Evolutionary conservation across 2,888 invertebrate genomes (phyloP).

Genomic region (Pristionchus maxplancki): DNA sequence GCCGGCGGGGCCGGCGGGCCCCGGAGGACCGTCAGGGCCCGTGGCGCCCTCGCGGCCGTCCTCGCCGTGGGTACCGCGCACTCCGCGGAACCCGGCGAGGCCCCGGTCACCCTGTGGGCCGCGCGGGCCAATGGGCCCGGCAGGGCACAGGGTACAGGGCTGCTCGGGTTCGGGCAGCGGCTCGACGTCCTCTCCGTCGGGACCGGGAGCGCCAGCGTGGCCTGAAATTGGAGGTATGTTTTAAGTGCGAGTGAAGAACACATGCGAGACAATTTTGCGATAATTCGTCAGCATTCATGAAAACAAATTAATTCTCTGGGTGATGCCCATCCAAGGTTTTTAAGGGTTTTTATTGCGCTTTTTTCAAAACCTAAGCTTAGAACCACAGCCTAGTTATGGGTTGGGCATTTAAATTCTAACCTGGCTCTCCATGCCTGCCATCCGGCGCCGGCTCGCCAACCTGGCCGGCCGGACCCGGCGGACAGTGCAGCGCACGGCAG

Average conservation of each 20-base stretch:
- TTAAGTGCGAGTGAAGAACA: background rate
- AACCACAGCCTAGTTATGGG: too few relatives aligned
- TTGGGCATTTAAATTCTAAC: background rate
- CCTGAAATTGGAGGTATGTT: background rate
- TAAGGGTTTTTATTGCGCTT: too few relatives aligned
- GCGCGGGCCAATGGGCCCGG: conserved; percentile 54
- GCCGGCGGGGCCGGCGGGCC: conserved; percentile 42
- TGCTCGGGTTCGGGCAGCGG: conserved; percentile 35
- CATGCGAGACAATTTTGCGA: too few relatives aligned
- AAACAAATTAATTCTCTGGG: too few relatives aligned
- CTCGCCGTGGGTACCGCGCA: conserved; percentile 46
- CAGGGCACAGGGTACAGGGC: conserved; percentile 53
- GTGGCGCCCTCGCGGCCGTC: conserved; percentile 52
- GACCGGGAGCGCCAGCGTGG: conserved; percentile 24
- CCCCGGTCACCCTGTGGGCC: conserved; percentile 54
- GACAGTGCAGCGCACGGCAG: conserved; percentile 46
- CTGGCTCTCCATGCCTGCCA: conserved; percentile 19
- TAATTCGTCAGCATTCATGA: too few relatives aligned
- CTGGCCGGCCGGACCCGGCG: conserved; percentile 19
- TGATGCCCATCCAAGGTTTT: too few relatives aligned
- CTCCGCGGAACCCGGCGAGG: conserved; percentile 49
- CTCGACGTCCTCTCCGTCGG: conserved; percentile 50
- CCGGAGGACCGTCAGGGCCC: conserved; percentile 51
- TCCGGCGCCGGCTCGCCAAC: conserved; percentile 42
- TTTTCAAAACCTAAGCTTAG: too few relatives aligned